Evolutionary conservation across 2,797 vertebrate species (phyloP), one percentile per base, ranked within the genome.

Genomic region (Artibeus jamaicensis): DNA sequence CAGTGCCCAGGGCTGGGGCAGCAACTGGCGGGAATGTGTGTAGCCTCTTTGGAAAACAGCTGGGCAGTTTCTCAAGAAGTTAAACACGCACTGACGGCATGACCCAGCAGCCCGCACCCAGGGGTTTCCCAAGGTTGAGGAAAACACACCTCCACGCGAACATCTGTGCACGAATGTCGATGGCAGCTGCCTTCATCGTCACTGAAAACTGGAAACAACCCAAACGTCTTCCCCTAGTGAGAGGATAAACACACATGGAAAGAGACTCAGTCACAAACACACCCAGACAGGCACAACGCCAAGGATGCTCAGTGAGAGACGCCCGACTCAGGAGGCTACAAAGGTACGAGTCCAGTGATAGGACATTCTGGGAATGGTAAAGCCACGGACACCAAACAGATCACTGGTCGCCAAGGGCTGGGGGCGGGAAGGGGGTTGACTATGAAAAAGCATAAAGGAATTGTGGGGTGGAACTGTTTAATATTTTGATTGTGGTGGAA

Each of bases 211-310:
- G 16, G 68, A 77, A 50, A 14, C 24, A 1, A 6, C 4, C 34
- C 34, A n/a, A 14, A 15, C 0, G 39, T n/a, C 67, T 74, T 44
- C 81, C 37, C 2, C 57, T 6, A 2, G 3, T 1, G 6, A 4
- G 10, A 1, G 46, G 42, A 29, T 21, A 42, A 26, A 68, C 48
- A 53, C 5, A 2, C 8, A 8, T 18, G 2, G 57, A 53, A 67
- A 11, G 0, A 44, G 55, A 3, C 57, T 19, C 15, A 0, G 10
- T 5, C 1, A 10, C 0, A 0, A 44, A 34, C 29, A 65, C 2
- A 32, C 29, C 32, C 37, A 6, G 15, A 16, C 0, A 2, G 18
- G 22, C 6, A 4, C 18, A 11, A 10, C 6, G 0, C 37, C 3
- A 12, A 42, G 46, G 26, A 15, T 8, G 22, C 76, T 15, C 11